phyloP scores from a whole-genome alignment of 1,140 invertebrate species.

The Caligus rogercresseyi region DNA sequence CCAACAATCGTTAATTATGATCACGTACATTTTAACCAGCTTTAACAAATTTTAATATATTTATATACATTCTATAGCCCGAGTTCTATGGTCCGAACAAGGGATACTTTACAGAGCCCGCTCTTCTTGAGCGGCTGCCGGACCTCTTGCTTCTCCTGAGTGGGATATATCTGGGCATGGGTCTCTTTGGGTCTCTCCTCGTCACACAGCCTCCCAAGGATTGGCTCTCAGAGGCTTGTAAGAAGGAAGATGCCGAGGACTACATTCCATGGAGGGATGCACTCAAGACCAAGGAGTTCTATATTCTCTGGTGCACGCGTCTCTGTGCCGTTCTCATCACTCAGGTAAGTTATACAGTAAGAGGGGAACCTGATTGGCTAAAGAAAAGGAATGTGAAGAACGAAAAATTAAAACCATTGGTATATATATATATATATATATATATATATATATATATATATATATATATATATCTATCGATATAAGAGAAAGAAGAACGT shows the following conservation, averaged over 20 bases:
- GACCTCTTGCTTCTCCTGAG: conserved; percentile 21
- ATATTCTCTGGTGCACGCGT: conserved; percentile 29
- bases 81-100: not conserved
- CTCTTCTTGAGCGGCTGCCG: conserved; percentile 21
- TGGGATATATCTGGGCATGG: conserved; percentile 20
- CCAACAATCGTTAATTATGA: too few relatives aligned
- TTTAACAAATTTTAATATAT: too few relatives aligned
- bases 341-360: too few relatives aligned
- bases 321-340: conserved; percentile 15
- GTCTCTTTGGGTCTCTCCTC: conserved; percentile 20
- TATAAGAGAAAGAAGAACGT: too few relatives aligned
- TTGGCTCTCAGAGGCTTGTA: not conserved
- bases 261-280: conserved; percentile 22
- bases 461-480: too few relatives aligned
- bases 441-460: too few relatives aligned
- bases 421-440: too few relatives aligned
- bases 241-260: not conserved
- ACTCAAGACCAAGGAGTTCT: conserved; percentile 27
- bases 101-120: conserved; percentile 21
- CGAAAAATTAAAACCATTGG: too few relatives aligned
- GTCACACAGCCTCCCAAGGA: conserved; percentile 7
- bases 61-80: too few relatives aligned
- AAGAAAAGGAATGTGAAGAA: too few relatives aligned
- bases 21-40: too few relatives aligned
- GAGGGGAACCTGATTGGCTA: too few relatives aligned